Evolutionary conservation across 2,888 invertebrate genomes (phyloP).

Genomic region (Drosophila rellima): DNA sequence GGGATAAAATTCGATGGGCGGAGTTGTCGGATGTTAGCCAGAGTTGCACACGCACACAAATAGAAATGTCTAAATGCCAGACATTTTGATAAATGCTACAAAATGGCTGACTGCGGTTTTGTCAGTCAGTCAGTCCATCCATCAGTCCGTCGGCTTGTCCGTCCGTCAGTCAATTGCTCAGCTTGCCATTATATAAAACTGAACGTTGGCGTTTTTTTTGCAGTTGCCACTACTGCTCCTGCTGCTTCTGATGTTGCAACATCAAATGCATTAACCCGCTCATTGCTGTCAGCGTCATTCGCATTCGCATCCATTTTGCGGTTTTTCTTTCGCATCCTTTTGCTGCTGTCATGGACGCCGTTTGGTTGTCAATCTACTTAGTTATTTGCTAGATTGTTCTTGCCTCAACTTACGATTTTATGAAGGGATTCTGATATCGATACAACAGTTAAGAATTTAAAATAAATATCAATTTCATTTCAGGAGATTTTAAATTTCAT

Average conservation of each 20-base stretch:
- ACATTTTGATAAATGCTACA: conserved; percentile 81
- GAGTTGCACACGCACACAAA: conserved; percentile 39
- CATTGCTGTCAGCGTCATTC: conserved; percentile 77
- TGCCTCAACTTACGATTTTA: conserved; percentile 24
- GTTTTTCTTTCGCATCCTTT: conserved; percentile 30
- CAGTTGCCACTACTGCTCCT: conserved; percentile 12
- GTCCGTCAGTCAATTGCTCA: conserved; percentile 17
- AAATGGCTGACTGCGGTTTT: conserved; percentile 66
- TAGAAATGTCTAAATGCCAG: conserved; percentile 74
- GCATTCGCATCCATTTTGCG: conserved; percentile 58
- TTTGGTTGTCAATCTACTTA: conserved; percentile 58
- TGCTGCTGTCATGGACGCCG: conserved; percentile 37
- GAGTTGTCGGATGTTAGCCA: not conserved
- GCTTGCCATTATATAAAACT: conserved; percentile 39
- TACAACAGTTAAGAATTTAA: no score
- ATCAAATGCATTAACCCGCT: conserved; percentile 77
- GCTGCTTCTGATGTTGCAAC: conserved; percentile 49
- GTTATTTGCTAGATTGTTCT: conserved; percentile 57
- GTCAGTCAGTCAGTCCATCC: conserved; percentile 22
- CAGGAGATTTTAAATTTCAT: no score
- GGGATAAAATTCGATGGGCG: not conserved
- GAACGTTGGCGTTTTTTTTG: conserved; percentile 38
- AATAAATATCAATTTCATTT: no score
- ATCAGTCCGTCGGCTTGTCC: no score
- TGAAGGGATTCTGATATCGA: not conserved